Evolutionary conservation across 2,888 invertebrate genomes (phyloP).

Genomic region (Parasteatoda lunata): DNA sequence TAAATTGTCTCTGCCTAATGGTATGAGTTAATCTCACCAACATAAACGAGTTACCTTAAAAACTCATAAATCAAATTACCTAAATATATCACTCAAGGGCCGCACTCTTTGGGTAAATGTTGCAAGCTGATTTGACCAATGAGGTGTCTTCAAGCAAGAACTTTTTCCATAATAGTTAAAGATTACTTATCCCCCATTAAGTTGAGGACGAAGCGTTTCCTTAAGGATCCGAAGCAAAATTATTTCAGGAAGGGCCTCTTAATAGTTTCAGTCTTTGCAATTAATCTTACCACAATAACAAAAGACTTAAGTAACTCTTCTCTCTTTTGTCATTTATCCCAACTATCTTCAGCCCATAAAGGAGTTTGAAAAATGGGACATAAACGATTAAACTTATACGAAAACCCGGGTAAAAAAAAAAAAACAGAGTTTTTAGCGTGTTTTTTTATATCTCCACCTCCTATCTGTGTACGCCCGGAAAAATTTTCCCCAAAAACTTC

Average conservation of each 20-base stretch:
- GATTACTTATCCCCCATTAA: constrained; percentile 63
- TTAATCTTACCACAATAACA: constrained; percentile 51
- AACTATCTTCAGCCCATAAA: constrained; percentile 42
- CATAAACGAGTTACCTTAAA: constrained; percentile 54
- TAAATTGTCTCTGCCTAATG: constrained; percentile 48
- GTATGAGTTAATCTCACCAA: constrained; percentile 49
- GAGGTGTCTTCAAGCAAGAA: constrained; percentile 19
- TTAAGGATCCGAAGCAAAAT: constrained; percentile 53
- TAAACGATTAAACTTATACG: constrained; percentile 62
- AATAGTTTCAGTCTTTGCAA: constrained; percentile 53
- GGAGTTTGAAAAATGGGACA: constrained; percentile 59
- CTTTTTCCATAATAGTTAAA: constrained; percentile 50
- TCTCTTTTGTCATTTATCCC: constrained; percentile 36
- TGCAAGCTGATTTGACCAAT: constrained; percentile 10
- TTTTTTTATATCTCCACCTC: background rate
- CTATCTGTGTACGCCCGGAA: background rate
- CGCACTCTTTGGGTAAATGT: background rate
- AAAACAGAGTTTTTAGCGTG: constrained; percentile 1
- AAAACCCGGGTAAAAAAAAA: background rate
- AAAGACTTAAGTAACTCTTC: constrained; percentile 28
- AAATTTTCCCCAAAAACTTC: constrained; percentile 61
- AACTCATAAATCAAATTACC: constrained; percentile 65
- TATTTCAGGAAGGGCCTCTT: constrained; percentile 49
- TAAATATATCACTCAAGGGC: constrained; percentile 39
- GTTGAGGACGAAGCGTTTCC: constrained; percentile 22